These are phyloP conservation scores for Drosophila pseudoananassae DNA, from an alignment of 1,140 invertebrate species.

Conservation along the genomic window DNA sequence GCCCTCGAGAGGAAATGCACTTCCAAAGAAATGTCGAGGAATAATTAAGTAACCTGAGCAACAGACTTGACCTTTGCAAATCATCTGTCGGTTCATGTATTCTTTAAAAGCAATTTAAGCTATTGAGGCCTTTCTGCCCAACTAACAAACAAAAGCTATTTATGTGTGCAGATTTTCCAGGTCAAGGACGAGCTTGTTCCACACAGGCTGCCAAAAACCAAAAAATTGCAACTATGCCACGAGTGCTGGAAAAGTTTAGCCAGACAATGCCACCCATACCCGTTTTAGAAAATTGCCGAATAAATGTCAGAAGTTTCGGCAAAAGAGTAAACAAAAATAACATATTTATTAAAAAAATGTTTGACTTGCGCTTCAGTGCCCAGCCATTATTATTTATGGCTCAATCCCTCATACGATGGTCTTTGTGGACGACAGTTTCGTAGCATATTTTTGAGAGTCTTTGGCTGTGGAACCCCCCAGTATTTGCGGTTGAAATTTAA, in stretches of 20 bases:
- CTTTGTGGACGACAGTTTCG: conserved; percentile 1
- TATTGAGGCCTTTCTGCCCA: neutral
- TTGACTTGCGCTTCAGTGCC: conserved; percentile 51
- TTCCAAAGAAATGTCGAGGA: conserved; percentile 12
- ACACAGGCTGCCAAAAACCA: conserved; percentile 39
- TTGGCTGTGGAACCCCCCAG: conserved; percentile 13
- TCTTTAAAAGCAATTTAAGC: conserved; percentile 50
- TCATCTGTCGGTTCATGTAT: neutral
- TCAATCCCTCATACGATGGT: conserved; percentile 1
- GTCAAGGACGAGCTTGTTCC: conserved; percentile 52
- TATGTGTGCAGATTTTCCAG: conserved; percentile 44
- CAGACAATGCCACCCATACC: conserved; percentile 26
- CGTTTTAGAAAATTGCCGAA: conserved; percentile 37
- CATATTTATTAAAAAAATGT: conserved; percentile 73
- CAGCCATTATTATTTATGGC: conserved; percentile 55
- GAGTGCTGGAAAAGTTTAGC: conserved; percentile 1
- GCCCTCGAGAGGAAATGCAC: conserved; percentile 11
- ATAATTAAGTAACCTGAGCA: conserved; percentile 14
- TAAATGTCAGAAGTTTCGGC: conserved; percentile 8
- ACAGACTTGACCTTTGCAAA: conserved; percentile 4
- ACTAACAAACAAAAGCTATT: conserved; percentile 67
- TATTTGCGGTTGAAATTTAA: conserved; percentile 51
- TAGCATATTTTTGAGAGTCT: conserved; percentile 40
- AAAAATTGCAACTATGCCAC: conserved; percentile 39
- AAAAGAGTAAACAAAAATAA: conserved; percentile 38